A percentile compares a stretch with the other conserved stretches of the same genome.
Evolutionary conservation across 2,797 vertebrate genomes (phyloP).

Genomic region (Gymnothorax javanicus): DNA sequence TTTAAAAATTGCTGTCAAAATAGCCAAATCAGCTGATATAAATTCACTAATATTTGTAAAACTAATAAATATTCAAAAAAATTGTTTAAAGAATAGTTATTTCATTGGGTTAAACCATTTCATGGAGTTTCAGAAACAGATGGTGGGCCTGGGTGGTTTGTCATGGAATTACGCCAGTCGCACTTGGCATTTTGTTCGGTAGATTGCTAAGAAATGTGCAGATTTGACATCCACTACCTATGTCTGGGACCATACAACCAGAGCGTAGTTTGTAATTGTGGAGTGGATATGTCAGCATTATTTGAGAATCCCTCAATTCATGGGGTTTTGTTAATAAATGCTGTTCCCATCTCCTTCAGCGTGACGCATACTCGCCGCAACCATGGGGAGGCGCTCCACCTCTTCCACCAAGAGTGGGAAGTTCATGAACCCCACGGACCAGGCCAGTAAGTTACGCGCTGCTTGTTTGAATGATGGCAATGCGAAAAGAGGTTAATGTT

Average conservation of each 20-base stretch:
- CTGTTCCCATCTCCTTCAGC: background rate
- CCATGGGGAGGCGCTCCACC: constrained; percentile 80
- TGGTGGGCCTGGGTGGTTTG: no score
- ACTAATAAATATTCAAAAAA: no score
- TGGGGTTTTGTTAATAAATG: background rate
- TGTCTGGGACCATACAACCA: background rate
- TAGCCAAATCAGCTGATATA: no score
- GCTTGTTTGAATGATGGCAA: background rate
- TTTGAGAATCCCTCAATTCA: background rate
- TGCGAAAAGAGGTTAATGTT: background rate
- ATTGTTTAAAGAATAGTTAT: no score
- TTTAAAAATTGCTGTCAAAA: no score
- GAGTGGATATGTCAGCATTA: background rate
- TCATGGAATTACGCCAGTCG: background rate
- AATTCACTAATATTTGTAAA: no score
- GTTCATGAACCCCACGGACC: constrained; percentile 83
- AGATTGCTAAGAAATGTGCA: background rate
- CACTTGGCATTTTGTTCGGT: background rate
- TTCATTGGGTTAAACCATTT: no score
- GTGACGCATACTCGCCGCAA: constrained; percentile 40
- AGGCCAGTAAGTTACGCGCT: constrained; percentile 71
- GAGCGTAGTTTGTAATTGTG: background rate
- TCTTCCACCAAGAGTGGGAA: constrained; percentile 85
- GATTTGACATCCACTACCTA: background rate
- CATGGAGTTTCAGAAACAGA: no score